Evolutionary conservation across 2,113 vertebrate species (phyloP), one percentile per base, ranked within the genome.

Genomic region (Pitta sordida): DNA sequence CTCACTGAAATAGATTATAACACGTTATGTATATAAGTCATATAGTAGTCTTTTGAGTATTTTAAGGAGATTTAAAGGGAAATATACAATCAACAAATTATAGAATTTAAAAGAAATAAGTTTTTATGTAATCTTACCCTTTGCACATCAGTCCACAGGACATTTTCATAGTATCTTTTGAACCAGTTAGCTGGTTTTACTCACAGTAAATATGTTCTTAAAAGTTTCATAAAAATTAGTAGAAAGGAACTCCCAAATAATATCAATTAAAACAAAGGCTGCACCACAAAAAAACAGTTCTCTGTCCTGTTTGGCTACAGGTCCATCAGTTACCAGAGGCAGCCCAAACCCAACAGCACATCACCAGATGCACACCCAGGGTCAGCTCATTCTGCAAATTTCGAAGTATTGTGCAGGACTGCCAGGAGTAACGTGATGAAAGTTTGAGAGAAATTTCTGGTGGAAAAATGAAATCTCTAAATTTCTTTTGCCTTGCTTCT

Each of bases 391-490:
- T 67, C 55, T 82, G 30, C 44, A 83, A n/a, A 49, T 44, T 71
- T 43, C 26, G 44, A 48, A 71, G 23, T 30, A 18, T 0, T 0
- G 21, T 17, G 59, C 6, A 69, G 63, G 23, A 55, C 9, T 76
- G 27, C 18, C 3, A 0, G 7, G 17, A 67, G 13, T 43, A 68
- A 39, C 7, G 37, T 29, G 5, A 32, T 1, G 1, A 36, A 65
- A 60, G 36, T 41, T 55, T 9, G 26, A 74, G 70, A 85, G 13
- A 49, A 73, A 65, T 23, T 34, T 63, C 4, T 37, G 13, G 13
- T 16, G 24, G 30, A 65, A 83, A 64, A 81, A 78, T 34, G 37
- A 62, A 75, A 51, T n/a, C n/a, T n/a, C n/a, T 6, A 63, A 15
- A 27, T 69, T 88, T 67, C 30, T 17, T 86, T 70, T 78, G 22